Evolutionary conservation across 2,888 invertebrate genomes (phyloP), one percentile per base, ranked within the genome.

Genomic region (Limenitis arthemis): DNA sequence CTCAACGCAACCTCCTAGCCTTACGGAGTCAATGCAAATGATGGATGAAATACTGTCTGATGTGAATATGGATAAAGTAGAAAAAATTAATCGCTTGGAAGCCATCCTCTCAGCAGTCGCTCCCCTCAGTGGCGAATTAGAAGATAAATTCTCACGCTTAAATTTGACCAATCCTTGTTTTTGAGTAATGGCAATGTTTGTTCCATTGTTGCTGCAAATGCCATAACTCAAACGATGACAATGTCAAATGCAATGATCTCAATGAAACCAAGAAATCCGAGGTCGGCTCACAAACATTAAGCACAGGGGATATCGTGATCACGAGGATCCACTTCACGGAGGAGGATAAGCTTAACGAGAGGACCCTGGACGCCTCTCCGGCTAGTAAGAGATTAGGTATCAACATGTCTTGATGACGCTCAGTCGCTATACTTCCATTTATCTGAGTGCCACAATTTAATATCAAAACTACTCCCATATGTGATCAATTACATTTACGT

Each of bases 261-360:
- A 75, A 82, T 72, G 79, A 83, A 75, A 75, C 71, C 58, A 79
- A 79, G 70, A 79, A 82, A 60, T 59, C 72, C 8, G 89, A 90
- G 63, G 88, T 90, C 54, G 91, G 91, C 33, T 92, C 93, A 53
- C 96, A 97, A 79, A 96, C 96, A 2, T 86, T 95, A 43, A 95
- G 95, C 73, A 96, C 96, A 12, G 96, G 96, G 46, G 96, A 96
- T 74, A 94, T 97, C 69, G 96, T 96, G 49, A 95, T 96, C 67
- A 96, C 95, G 41, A 93, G 94, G 79, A 94, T 96, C 68, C 86
- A 87, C 64, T 87, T 86, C 70, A 72, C 85, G 43, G 87, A 87
- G 59, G 87, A 87, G 60, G 87, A 87, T 54, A 87, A 86, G 60
- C 60, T 68, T 1, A 80, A 83, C 44, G 87, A 87, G 62, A 76